These are phyloP conservation scores for Nasalis larvatus DNA, from an alignment of 2,113 vertebrate species.

Conservation along the genomic window DNA sequence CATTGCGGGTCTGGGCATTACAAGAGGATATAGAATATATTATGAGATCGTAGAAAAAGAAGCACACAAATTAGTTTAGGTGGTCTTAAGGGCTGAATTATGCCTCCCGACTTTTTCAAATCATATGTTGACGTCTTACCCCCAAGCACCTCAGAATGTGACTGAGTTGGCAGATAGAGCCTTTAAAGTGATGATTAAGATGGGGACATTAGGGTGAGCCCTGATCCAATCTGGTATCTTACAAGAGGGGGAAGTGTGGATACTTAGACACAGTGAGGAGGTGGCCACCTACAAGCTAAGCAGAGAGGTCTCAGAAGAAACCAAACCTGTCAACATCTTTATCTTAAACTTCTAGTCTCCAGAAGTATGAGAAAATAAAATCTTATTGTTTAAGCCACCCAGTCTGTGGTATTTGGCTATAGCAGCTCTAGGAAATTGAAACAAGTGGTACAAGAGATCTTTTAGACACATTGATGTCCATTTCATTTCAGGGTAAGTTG, in stretches of 20 bases:
- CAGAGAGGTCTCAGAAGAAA: not conserved
- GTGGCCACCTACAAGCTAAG: not conserved
- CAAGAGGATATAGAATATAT: not conserved
- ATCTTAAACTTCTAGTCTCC: not conserved
- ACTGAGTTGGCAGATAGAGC: not conserved
- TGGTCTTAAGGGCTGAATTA: not conserved
- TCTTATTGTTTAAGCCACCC: fast-evolving
- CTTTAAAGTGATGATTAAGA: not conserved
- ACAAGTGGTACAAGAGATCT: not conserved
- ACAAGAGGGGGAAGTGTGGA: not conserved
- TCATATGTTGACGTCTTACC: not conserved
- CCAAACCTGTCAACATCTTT: not conserved
- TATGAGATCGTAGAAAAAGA: not conserved
- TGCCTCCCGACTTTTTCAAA: not conserved
- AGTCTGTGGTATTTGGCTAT: not conserved
- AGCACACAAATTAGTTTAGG: not conserved
- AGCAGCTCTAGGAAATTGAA: not conserved
- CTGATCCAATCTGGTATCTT: not conserved
- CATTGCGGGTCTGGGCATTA: too few relatives aligned
- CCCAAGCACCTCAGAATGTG: not conserved
- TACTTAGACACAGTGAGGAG: not conserved
- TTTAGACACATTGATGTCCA: not conserved
- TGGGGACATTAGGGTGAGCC: not conserved
- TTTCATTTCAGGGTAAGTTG: not conserved
- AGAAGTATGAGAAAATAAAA: not conserved